Evolutionary conservation across 2,888 invertebrate species (phyloP).

Genomic region (Alsophila aescularia): DNA sequence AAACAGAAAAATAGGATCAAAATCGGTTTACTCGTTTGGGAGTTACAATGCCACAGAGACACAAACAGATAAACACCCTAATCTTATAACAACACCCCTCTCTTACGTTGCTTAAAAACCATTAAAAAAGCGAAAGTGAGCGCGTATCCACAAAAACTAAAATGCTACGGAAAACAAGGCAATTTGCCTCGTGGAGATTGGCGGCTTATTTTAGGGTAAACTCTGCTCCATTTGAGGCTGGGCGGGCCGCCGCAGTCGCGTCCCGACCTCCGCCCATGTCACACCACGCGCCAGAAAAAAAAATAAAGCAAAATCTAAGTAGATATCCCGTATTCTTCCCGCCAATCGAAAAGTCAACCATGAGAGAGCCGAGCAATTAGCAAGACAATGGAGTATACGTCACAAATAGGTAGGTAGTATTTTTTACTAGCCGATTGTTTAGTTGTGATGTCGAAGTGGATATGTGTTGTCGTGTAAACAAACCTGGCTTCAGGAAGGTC

Average conservation of each 20-base stretch:
- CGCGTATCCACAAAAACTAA: constrained; percentile 23
- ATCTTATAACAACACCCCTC: too few relatives aligned
- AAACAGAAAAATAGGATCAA: too few relatives aligned
- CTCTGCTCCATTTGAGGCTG: constrained; percentile 35
- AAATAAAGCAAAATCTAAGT: constrained; percentile 3
- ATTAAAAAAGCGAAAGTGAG: constrained; percentile 11
- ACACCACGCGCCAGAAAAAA: constrained; percentile 28
- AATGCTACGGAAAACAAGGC: constrained; percentile 39
- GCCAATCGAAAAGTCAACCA: constrained; percentile 47
- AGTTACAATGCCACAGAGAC: too few relatives aligned
- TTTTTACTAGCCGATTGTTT: constrained; percentile 51
- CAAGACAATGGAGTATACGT: constrained; percentile 70
- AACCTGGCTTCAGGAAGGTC: constrained; percentile 28
- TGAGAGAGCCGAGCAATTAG: constrained; percentile 51
- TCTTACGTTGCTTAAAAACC: neutral
- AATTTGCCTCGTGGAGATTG: constrained; percentile 46
- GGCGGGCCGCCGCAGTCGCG: constrained; percentile 55
- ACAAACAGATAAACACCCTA: too few relatives aligned
- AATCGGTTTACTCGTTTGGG: too few relatives aligned
- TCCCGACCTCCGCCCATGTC: constrained; percentile 38
- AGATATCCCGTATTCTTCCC: constrained; percentile 44
- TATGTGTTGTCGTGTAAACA: constrained; percentile 35
- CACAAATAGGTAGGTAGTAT: constrained; percentile 63
- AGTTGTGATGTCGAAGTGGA: constrained; percentile 25
- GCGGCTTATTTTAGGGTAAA: constrained; percentile 38